A percentile compares a stretch with the other conserved stretches of the same genome.
These are phyloP conservation scores for Psilopsiagon aymara DNA, from an alignment of 2,113 vertebrate species.

Conservation along the genomic window DNA sequence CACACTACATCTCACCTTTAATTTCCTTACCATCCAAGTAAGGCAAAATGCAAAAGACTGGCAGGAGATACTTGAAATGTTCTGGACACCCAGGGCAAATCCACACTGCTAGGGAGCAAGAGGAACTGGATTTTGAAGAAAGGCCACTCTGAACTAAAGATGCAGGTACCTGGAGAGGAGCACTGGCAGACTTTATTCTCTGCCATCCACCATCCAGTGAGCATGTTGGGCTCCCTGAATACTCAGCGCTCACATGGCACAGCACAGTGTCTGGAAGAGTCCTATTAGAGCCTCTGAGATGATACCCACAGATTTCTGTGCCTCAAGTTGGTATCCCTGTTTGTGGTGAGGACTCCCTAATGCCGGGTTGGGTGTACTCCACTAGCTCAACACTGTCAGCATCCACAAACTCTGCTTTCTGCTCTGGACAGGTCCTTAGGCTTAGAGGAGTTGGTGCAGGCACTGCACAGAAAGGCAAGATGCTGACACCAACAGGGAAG, in stretches of 20 bases:
- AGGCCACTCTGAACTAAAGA: neutral
- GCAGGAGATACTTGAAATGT: neutral
- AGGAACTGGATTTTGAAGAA: neutral
- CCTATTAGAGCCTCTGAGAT: neutral
- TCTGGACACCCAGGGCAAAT: neutral
- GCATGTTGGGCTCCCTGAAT: neutral
- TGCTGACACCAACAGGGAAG: neutral
- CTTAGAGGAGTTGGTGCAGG: neutral
- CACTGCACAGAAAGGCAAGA: neutral
- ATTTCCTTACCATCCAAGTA: neutral
- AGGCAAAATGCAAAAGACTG: neutral
- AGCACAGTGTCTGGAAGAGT: neutral
- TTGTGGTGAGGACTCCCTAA: neutral
- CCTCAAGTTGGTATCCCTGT: accelerated
- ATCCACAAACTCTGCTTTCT: neutral
- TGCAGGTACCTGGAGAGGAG: neutral
- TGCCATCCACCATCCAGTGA: neutral
- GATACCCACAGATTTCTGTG: neutral
- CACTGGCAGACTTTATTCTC: neutral
- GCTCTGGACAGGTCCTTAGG: neutral
- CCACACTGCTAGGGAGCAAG: neutral
- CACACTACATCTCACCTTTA: neutral
- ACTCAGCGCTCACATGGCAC: neutral
- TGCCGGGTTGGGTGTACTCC: neutral
- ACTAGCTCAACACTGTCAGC: neutral